Evolutionary conservation across 2,888 invertebrate genomes (phyloP).

Genomic region (Nipponacmea schrenckii): DNA sequence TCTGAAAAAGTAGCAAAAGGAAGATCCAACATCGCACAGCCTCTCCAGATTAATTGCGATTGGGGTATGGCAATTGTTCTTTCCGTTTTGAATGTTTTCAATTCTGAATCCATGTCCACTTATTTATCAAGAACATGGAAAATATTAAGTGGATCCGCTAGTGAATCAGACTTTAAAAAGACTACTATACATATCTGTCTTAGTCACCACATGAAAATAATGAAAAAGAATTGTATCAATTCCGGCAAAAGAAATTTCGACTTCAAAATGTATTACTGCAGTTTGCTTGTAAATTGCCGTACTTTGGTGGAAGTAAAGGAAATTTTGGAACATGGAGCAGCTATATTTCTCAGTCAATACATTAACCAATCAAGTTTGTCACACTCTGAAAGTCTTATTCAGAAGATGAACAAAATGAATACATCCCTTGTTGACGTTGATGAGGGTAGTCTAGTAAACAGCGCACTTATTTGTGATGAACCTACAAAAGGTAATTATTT

Average conservation of each 20-base stretch:
- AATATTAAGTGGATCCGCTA: not conserved
- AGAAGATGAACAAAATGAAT: not conserved
- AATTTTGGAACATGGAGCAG: not conserved
- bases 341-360: not conserved
- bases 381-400: not conserved
- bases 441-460: too few species aligned
- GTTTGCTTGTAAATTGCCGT: not conserved
- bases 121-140: slow-evolving; percentile 3
- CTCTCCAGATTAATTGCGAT: not conserved
- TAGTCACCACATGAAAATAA: not conserved
- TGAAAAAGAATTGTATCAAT: not conserved
- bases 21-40: not conserved
- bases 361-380: not conserved
- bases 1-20: not conserved
- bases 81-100: not conserved
- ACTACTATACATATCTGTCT: not conserved
- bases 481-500: not conserved
- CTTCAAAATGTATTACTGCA: slow-evolving; percentile 3
- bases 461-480: not conserved
- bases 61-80: slow-evolving; percentile 3
- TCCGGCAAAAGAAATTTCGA: not conserved
- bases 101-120: not conserved
- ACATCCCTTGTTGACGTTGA: not conserved
- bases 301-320: not conserved
- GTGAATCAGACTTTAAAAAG: not conserved